Evolutionary conservation across 1,140 invertebrate genomes (phyloP).

Genomic region (Ylistrum balloti): DNA sequence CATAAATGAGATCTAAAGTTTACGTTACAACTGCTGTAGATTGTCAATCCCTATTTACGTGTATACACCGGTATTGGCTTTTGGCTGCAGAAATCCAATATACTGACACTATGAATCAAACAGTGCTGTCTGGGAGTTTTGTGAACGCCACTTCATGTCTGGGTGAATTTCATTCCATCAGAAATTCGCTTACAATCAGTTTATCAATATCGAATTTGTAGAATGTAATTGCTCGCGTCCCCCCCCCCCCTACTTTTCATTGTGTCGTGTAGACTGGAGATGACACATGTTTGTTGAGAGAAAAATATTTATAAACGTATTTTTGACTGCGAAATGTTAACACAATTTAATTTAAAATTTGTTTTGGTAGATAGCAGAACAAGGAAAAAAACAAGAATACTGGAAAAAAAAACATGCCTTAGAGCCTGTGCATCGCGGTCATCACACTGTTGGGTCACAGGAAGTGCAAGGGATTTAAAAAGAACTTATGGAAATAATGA

Average conservation of each 20-base stretch:
- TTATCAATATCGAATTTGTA: conserved; percentile 29
- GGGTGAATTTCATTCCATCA: neutral
- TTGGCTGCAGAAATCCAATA: neutral
- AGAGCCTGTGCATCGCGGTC: too few species aligned
- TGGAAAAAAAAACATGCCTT: too few species aligned
- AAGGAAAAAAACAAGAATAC: too few species aligned
- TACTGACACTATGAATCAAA: neutral
- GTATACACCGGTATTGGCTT: neutral
- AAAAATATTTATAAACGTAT: too few species aligned
- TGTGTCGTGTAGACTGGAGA: neutral
- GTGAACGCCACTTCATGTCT: neutral
- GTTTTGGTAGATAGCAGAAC: too few species aligned
- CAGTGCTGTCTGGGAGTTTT: neutral
- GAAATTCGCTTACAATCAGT: neutral
- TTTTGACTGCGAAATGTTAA: too few species aligned
- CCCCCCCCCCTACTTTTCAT: neutral
- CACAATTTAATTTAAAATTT: too few species aligned
- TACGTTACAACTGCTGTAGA: neutral
- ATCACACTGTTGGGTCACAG: too few species aligned
- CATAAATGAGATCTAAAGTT: neutral
- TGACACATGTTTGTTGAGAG: too few species aligned
- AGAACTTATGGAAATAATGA: too few species aligned
- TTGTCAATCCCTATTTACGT: neutral
- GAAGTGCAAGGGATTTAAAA: too few species aligned
- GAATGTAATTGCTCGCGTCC: neutral